phyloP scores from a whole-genome alignment of 1,140 invertebrate species.

The Mactra quadrangularis region DNA sequence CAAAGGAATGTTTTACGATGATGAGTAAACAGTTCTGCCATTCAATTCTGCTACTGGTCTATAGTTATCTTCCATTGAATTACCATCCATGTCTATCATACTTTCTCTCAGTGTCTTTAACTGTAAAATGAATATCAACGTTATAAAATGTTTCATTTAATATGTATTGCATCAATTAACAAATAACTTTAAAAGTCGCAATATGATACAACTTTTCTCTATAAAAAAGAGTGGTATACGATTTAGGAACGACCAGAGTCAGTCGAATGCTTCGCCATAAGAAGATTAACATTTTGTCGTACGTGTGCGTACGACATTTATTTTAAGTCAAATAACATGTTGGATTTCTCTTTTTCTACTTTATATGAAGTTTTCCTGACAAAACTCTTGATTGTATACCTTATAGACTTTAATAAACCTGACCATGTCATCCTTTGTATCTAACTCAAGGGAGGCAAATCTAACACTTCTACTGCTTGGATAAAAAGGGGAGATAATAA shows the following conservation, averaged over 20 bases:
- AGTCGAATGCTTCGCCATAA: background rate
- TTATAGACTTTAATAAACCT: too few relatives aligned
- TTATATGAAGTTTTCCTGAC: too few relatives aligned
- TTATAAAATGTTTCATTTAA: background rate
- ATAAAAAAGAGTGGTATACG: background rate
- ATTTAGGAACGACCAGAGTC: too few relatives aligned
- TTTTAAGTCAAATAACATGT: background rate
- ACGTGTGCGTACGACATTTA: background rate
- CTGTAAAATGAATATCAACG: conserved; percentile 6
- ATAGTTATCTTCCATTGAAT: conserved; percentile 33
- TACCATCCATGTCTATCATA: background rate
- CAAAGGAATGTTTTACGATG: too few relatives aligned
- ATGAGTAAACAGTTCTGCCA: background rate
- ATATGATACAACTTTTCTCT: too few relatives aligned
- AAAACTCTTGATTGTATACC: too few relatives aligned
- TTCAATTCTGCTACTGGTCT: conserved; percentile 2
- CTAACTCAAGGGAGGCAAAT: too few relatives aligned
- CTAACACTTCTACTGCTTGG: too few relatives aligned
- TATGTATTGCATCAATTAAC: background rate
- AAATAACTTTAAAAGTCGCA: too few relatives aligned
- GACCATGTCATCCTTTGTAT: too few relatives aligned
- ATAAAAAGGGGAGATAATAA: too few relatives aligned
- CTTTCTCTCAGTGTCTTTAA: conserved; percentile 9
- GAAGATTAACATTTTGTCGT: background rate
- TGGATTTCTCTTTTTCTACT: too few relatives aligned